Percentiles rank a stretch among this genome's conserved stretches.
These are phyloP conservation scores for Agrilus planipennis DNA, from an alignment of 1,140 invertebrate species.

Conservation along the genomic window DNA sequence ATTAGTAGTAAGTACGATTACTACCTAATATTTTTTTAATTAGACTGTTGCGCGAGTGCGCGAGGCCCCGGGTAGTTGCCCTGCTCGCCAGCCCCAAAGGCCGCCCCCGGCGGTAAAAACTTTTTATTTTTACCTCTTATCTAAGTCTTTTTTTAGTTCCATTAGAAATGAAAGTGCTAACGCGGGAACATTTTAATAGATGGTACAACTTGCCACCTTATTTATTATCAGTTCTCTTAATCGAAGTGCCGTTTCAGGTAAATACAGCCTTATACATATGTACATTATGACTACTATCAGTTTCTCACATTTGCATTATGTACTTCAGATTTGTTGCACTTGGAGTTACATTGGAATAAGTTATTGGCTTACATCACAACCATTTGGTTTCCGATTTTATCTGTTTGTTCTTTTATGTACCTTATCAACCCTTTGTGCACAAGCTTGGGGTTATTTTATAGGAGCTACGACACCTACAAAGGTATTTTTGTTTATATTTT, in stretches of 20 bases:
- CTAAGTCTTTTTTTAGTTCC: slow-evolving; percentile 69
- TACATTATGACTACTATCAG: background rate
- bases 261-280: slow-evolving; percentile 14
- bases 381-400: slow-evolving; percentile 63
- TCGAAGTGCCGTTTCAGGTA: slow-evolving; percentile 92
- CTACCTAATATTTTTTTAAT: too few species aligned
- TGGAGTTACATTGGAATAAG: slow-evolving; percentile 65
- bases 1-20: too few species aligned
- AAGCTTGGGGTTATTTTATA: slow-evolving; percentile 83
- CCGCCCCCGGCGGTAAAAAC: too few species aligned
- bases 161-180: slow-evolving; percentile 73
- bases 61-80: too few species aligned
- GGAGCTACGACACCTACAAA: slow-evolving; percentile 76
- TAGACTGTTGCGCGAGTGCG: too few species aligned
- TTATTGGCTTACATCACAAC: slow-evolving; percentile 77
- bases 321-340: slow-evolving; percentile 63
- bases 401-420: slow-evolving; percentile 60
- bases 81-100: too few species aligned
- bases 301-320: too few species aligned
- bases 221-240: slow-evolving; percentile 74
- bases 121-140: too few species aligned
- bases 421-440: slow-evolving; percentile 76
- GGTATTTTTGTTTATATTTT: too few species aligned
- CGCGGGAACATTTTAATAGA: slow-evolving; percentile 83
- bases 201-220: slow-evolving; percentile 90